These are phyloP conservation scores for Columba janthina DNA, from an alignment of 2,113 vertebrate genomes.

Conservation along the genomic window DNA sequence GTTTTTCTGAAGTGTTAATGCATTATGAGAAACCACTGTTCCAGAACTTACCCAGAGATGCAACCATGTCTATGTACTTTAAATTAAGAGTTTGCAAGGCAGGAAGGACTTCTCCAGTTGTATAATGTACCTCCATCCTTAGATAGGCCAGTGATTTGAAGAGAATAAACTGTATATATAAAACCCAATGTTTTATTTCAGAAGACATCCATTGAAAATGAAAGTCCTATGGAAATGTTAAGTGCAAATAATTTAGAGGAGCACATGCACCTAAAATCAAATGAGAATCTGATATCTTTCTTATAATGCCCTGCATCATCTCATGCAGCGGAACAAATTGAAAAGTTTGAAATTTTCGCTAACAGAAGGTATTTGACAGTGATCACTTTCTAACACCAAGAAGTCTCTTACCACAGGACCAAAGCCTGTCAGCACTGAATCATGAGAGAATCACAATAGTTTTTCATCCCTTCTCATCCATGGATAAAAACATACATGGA, in stretches of 20 bases:
- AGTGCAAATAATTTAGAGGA: background rate
- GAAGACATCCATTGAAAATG: background rate
- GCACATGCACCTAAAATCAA: background rate
- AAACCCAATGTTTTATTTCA: background rate
- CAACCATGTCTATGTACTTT: background rate
- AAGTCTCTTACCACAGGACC: background rate
- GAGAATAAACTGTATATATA: background rate
- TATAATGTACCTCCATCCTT: background rate
- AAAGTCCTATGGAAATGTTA: background rate
- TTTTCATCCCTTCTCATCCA: background rate
- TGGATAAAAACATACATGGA: background rate
- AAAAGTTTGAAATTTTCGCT: background rate
- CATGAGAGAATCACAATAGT: fast-evolving
- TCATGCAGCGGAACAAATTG: background rate
- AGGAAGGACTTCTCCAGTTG: background rate
- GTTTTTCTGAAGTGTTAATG: background rate
- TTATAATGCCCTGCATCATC: background rate
- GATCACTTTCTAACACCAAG: background rate
- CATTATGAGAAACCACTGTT: background rate
- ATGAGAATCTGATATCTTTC: background rate
- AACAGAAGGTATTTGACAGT: background rate
- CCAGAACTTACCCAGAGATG: background rate
- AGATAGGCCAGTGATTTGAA: background rate
- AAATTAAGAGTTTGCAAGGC: background rate
- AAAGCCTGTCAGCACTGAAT: background rate